Conservation (phyloP, 2,113 vertebrate species). For the Mirounga angustirostris region DNA sequence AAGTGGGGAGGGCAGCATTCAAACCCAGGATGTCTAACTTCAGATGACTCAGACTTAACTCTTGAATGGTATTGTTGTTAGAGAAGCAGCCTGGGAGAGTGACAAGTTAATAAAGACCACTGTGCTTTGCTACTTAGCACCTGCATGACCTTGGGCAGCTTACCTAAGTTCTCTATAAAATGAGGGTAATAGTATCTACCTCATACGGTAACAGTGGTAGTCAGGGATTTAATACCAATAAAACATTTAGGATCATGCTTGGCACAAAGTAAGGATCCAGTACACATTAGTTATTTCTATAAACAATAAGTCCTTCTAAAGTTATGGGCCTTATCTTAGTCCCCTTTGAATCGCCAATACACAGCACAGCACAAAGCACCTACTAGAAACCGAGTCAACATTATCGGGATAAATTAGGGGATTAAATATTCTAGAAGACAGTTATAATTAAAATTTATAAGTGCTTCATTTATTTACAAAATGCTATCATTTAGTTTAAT, state of each 20-base stretch:
- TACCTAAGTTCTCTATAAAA: neutral
- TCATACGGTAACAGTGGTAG: neutral
- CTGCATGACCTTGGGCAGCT: neutral
- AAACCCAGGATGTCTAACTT: neutral
- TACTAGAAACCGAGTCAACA: neutral
- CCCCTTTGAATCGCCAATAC: neutral
- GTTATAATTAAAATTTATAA: neutral
- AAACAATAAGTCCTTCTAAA: neutral
- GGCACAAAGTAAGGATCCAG: neutral
- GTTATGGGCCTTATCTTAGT: neutral
- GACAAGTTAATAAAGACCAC: neutral
- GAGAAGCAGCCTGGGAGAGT: neutral
- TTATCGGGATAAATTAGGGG: neutral
- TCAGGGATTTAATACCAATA: neutral
- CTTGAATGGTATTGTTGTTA: neutral
- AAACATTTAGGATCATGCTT: neutral
- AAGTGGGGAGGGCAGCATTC: neutral
- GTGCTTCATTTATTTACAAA: constrained; percentile 27
- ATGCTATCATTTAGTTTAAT: constrained; percentile 39
- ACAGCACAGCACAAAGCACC: neutral
- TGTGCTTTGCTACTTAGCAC: neutral
- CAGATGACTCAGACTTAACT: neutral
- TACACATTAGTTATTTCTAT: neutral
- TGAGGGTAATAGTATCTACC: neutral
- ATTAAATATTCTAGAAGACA: neutral